Base-by-base conservation (phyloP, 2,797 vertebrate genomes). In the Vultur gryphus region DNA sequence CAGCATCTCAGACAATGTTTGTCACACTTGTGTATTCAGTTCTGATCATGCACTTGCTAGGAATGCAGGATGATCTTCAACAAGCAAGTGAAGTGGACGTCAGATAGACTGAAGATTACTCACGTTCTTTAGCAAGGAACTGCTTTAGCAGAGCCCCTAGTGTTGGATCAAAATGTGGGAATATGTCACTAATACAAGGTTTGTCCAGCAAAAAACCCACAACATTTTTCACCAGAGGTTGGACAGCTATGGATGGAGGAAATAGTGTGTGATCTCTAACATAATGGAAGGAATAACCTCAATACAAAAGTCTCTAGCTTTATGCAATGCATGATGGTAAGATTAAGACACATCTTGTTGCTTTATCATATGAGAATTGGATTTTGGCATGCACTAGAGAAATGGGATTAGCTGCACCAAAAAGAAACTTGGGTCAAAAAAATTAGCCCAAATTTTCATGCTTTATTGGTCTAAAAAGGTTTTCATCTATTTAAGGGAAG, bases 191-290 rank as follows among this genome's bases (percentile, higher is more conserved):
- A 70, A 59, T 20, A n/a, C 6, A 76, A 46, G 18, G 13, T 28
- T 92, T 4, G 1, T 81, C 26, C 58, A 72, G 33, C 9, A 70
- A 78, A 76, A 76, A 21, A 5, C 0, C 0, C 25, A 13, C 23
- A 19, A 3, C 4, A 2, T 29, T 64, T 80, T 88, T 71, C 26
- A 75, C 78, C 10, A 54, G 54, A 61, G 8, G 2, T 13, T 89
- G 15, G 17, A 43, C 18, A 76, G 29, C 7, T 65, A 29, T 46
- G 29, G n/a, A 43, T 59, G 81, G 46, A 75, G 33, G 16, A 58
- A 55, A 72, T 7, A 35, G 31, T 0, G 14, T 52, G 25, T 54
- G 33, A 69, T 69, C 37, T 77, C 35, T 73, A 62, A 43, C 3
- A 44, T 23, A 57, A 76, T 24, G 21, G 57, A 84, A 90, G 46